A percentile compares a stretch with the other conserved stretches of the same genome.
Evolutionary conservation across 2,113 vertebrate species (phyloP).

Genomic region (Rana temporaria): DNA sequence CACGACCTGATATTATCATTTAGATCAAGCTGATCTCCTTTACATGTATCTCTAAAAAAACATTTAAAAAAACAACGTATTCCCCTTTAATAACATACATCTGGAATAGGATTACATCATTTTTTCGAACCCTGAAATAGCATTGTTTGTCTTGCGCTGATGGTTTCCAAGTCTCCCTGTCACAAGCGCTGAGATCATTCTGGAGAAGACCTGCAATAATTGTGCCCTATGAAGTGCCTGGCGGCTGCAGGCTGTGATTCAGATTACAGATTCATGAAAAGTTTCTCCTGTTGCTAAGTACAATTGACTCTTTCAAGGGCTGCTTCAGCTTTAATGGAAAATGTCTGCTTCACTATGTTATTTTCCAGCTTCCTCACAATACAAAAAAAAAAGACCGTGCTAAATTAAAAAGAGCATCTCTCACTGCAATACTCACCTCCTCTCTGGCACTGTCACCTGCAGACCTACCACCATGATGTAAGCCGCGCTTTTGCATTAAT

Average conservation of each 20-base stretch:
- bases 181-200: slow-evolving; percentile 26
- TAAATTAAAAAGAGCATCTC: no score
- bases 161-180: slow-evolving; percentile 10
- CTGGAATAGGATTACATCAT: neutral
- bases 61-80: no score
- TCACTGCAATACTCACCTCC: no score
- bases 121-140: neutral
- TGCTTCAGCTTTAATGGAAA: no score
- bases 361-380: neutral
- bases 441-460: no score
- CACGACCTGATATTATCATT: no score
- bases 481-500: no score
- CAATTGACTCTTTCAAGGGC: slow-evolving; percentile 23
- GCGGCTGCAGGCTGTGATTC: slow-evolving; percentile 19
- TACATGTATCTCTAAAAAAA: no score
- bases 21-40: no score
- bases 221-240: slow-evolving; percentile 33
- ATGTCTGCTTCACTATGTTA: neutral
- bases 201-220: slow-evolving; percentile 26
- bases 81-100: neutral
- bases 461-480: no score
- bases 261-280: slow-evolving; percentile 35
- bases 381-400: no score
- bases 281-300: neutral
- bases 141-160: neutral